Evolutionary conservation across 2,113 vertebrate genomes (phyloP), one percentile per base, ranked within the genome.

Genomic region (Lampris megalopsis): DNA sequence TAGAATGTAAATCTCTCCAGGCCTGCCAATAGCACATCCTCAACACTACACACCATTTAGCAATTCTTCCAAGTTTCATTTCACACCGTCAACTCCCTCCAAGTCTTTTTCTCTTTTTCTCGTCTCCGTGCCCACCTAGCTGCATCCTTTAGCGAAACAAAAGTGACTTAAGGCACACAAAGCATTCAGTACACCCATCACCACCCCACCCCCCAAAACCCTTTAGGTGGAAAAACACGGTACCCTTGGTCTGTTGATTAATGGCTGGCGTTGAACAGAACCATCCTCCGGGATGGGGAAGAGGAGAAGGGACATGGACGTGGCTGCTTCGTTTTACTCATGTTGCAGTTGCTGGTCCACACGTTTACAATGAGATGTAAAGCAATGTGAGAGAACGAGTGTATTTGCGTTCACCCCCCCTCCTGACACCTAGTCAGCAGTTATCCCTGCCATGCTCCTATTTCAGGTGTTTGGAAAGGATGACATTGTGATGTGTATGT

Each of bases 211-310:
- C 52, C 68, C 63, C 71, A 36, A 59, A 67, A 38, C 10, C 56
- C 40, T 42, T 65, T 68, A 43, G 60, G 56, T 65, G 40, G 73
- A 63, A 75, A 73, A 83, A 71, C 62, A 64, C 37, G 67, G 85
- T 73, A 72, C 60, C 81, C 67, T 71, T 47, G 48, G 47, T 68
- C 71, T 54, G 73, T 70, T 89, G 87, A 93, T 82, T 84, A 91
- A 92, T 90, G 68, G 69, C 57, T 63, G 56, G 62, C 37, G 60
- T 68, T 75, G 50, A 78, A 56, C 35, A 41, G 56, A 24, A 63
- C 57, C 57, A 78, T 69, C 72, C 72, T 78, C 58, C 50, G 66
- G 62, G 75, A 64, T 38, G 66, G 52, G 35, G 45, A 10, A 37
- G 68, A 38, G 52, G 45, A 10, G 41, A 68, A 38, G 52, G 77